Base-by-base conservation (phyloP, 2,888 invertebrate species). In the Podotricha telesiphe region DNA sequence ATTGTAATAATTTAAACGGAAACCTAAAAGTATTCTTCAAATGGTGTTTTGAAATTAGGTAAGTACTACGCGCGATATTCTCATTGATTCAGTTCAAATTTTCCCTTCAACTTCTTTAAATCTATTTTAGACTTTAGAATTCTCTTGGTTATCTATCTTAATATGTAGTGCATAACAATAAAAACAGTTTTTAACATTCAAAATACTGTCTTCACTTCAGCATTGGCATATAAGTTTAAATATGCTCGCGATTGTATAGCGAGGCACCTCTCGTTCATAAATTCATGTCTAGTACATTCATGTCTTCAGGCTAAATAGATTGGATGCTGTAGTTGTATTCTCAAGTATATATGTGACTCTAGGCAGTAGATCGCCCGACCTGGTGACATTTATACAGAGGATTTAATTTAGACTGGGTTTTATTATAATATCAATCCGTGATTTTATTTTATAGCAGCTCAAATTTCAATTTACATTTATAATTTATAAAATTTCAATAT, bases 251-350 rank as follows among this genome's bases (percentile, higher is more conserved):
- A 34, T 37, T 22, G 47, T 20, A 22, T 20, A 34, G 34, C 51
- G 64, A 51, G 48, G 42, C 59, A 37, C 51, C 61, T 63, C 68
- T 56, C 63, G 51, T 62, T 71, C 64, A 71, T 71, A 71, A 69
- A 73, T 69, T 65, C 67, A 73, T 73, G 22, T 47, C 48, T 47
- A 53, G 59, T 47, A 65, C 62, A 34, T 50, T 47, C 37, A 62
- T 65, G 42, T 28, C 67, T 69, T 48, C 22, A 63, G 69, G 45
- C 48, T 45, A 59, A 22, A 63, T 65, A 48, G 45, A 40, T 40
- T 37, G 42, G 42, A 53, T 48, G 50, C 19, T 50, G 19, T 19
- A 10, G 15, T 15, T 48, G 11, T 48, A 19, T 37, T 59, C 48
- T 62, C 17, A 13, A 37, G 55, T 17, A 4, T 62, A 48, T 62